Evolutionary conservation across 2,888 invertebrate genomes (phyloP), one percentile per base, ranked within the genome.

Genomic region (Caenorhabditis afra): DNA sequence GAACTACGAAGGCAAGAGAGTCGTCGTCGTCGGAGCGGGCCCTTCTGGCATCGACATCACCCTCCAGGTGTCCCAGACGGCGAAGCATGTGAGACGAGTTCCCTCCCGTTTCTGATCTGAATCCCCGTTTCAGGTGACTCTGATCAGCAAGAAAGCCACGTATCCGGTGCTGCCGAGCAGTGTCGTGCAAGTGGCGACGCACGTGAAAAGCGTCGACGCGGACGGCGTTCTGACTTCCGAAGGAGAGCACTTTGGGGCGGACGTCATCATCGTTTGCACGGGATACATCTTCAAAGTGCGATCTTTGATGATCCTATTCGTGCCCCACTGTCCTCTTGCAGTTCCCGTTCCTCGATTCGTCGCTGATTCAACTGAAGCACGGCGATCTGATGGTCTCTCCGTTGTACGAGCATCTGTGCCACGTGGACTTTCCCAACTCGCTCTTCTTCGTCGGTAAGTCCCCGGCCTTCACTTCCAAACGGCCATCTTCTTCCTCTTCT

Each of bases 11-110:
- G 93, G 92, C 23, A 92, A 93, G 64, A 92, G 90, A 1, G 95
- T 96, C 0, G 92, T 95, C 16, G 94, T 96, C 10, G 92, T 96
- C 18, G 96, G 96, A 1, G 95, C 95, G 0, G 95, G 95, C 0
- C 94, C 95, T 23, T 96, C 96, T 1, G 96, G 96, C n/a, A 90
- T 94, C 39, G 95, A 95, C 87, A 93, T 95, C 41, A 92, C 93
- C 1, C 91, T 93, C 0, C 94, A 94, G 81, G 89, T 94, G 74
- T 80, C 81, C 0, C 57, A 76, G 14, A 67, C 66, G 0, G 71
- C 78, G 2, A 41, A 16, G 0, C 18, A 66, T 14, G 71, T 68
- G 10, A 18, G 49, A 45, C 8, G 11, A 41, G 14, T 2, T 8
- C 7, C 3, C 2, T 8, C 3, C 41, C 3, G 41, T 8, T 16